Evolutionary conservation across 2,888 invertebrate species (phyloP), one percentile per base, ranked within the genome.

Genomic region (Pristionchus japonicus): DNA sequence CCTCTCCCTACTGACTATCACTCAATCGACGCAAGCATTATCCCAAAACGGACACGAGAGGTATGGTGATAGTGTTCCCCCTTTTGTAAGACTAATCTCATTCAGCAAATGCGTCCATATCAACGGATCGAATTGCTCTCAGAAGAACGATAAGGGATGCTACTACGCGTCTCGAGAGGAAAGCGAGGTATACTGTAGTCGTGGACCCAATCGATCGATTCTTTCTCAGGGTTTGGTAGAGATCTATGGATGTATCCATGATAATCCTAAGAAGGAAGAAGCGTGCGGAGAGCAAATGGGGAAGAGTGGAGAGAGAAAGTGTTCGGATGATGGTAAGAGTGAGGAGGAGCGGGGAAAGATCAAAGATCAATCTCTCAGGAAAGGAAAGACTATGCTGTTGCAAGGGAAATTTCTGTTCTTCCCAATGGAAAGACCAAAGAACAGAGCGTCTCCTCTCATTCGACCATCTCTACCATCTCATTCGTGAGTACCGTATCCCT

Each of bases 101-200:
- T 64, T 70, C 70, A 70, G 70, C 17, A 3, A 47, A 80, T 47
- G 80, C n/a, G 43, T 43, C 17, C 80, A 80, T n/a, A 80, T 80
- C 7, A 80, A 80, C 27, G 80, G 80, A 40, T 47, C 43, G 23
- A 11, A 80, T 47, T 43, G 80, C 27, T 6, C 80, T 20, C 47
- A 43, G 80, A n/a, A n/a, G 43, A 47, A n/a, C 20, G 80, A 47
- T n/a, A n/a, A 80, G 34, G 43, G 43, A 27, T 80, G 80, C 17
- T 80, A 80, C 23, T 80, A 80, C 34, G 7, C 47, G 23, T 43
- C 47, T 20, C 80, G 43, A 40, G 47, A 43, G 43, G 27, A 80
- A 34, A 80, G n/a, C 13, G 47, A 47, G 47, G 80, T 80, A 74
- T 74, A 47, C 43, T 15, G 80, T 43, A 80, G 47, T 11, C n/a